Base-by-base conservation (phyloP, 2,113 vertebrate genomes). In the Pelusios castaneus region DNA sequence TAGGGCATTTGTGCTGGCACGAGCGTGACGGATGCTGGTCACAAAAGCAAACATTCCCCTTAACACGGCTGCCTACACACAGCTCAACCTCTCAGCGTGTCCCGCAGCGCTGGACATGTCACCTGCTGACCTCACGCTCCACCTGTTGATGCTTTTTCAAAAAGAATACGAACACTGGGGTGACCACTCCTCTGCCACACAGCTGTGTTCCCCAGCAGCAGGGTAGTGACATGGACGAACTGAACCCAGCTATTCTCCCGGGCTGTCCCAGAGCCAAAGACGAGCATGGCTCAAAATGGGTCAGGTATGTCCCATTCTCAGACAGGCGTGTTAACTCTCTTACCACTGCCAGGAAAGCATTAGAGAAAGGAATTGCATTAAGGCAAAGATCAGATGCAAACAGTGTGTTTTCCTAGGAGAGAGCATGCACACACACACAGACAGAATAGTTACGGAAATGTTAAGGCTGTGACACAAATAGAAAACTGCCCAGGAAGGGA, bases 341-440 rank as follows among this genome's bases (percentile, higher is more conserved):
- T 82, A 19, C 13, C 31, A 24, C 9, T 89, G 95, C 89, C 73
- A 95, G 81, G 87, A 94, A 94, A 82, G 80, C 8, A 45, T 80
- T 93, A 45, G 38, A 77, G 80, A 56, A 85, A 83, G 81, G 63
- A 4, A 54, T 73, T 73, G 41, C 11, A 29, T 88, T 1, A 27
- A 34, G 29, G n/a, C 38, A 8, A 4, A 27, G 19, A 78, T 63
- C 55, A 54, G 75, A 77, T 58, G 51, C n/a, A 2, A 34, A 67
- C 70, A 52, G 84, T 54, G 38, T 92, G 75, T 8, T 1, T 78
- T 58, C 79, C 38, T 41, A 31, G 67, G 17, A 73, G 47, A 47
- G 47, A 6, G 47, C 47, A 47, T 47, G 47, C 47, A 24, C 21
- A 24, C 3, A 7, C 38, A 38, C 67, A 34, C 19, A 70, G 5